These are phyloP conservation scores for Pardosa pseudoannulata DNA, from an alignment of 2,888 invertebrate genomes.

Conservation along the genomic window DNA sequence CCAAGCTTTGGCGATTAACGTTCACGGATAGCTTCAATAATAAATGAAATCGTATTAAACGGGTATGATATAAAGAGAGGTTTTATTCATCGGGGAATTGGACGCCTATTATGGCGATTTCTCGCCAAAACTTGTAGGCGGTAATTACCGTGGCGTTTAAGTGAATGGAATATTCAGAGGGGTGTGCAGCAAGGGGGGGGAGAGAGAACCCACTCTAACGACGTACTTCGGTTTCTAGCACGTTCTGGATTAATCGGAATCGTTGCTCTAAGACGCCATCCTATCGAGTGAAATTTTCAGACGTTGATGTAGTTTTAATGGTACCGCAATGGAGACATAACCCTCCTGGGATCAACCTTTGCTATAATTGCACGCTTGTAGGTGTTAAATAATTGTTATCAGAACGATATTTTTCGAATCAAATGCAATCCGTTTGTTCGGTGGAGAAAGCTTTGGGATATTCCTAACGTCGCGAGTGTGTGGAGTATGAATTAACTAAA, in stretches of 20 bases:
- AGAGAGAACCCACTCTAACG: constrained; percentile 40
- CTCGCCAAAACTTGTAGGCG: constrained; percentile 55
- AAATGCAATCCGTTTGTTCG: not conserved
- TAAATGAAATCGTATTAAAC: constrained; percentile 69
- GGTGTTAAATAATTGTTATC: constrained; percentile 12
- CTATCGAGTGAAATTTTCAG: constrained; percentile 40
- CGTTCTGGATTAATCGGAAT: constrained; percentile 65
- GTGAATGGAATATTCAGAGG: constrained; percentile 67
- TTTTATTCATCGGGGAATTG: constrained; percentile 46
- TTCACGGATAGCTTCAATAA: constrained; percentile 61
- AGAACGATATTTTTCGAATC: not conserved
- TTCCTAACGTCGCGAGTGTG: too few relatives aligned
- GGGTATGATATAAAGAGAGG: constrained; percentile 26
- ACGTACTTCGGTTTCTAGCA: constrained; percentile 59
- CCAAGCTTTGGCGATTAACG: constrained; percentile 63
- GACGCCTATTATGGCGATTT: constrained; percentile 61
- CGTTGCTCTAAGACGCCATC: constrained; percentile 14
- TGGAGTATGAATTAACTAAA: too few relatives aligned
- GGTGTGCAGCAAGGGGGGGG: not conserved
- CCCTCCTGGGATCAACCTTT: not conserved
- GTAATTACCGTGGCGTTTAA: constrained; percentile 62
- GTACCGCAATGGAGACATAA: constrained; percentile 23
- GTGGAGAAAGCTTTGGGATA: not conserved
- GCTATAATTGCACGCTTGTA: not conserved
- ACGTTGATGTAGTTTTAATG: constrained; percentile 63